These are phyloP conservation scores for Nasonovia ribisnigri DNA, from an alignment of 2,888 invertebrate genomes.

Conservation along the genomic window DNA sequence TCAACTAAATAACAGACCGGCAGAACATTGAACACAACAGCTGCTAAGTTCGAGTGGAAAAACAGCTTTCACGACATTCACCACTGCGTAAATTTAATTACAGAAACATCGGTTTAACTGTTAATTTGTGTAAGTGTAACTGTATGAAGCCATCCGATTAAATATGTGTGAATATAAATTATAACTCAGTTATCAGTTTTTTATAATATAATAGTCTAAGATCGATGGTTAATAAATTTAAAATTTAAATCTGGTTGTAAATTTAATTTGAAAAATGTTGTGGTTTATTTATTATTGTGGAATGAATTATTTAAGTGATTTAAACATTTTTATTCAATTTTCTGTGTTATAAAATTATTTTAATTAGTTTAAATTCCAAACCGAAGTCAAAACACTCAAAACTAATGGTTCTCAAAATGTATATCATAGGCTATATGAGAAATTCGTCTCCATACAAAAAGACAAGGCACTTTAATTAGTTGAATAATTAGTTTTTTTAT, in stretches of 20 bases:
- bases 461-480: too few species aligned
- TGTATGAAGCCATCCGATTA: background rate
- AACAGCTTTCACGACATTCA: background rate
- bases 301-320: background rate
- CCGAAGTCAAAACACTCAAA: background rate
- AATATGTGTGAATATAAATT: background rate
- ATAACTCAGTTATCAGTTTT: background rate
- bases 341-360: background rate
- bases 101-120: background rate
- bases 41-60: background rate
- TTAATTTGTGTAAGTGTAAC: background rate
- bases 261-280: background rate
- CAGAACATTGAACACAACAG: background rate
- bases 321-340: background rate
- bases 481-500: background rate
- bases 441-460: background rate
- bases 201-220: background rate
- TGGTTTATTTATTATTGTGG: background rate
- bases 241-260: background rate
- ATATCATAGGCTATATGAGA: background rate
- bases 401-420: background rate
- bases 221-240: background rate
- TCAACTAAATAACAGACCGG: background rate
- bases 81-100: background rate
- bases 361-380: background rate